Percentiles rank a stretch among this genome's conserved stretches.
Conservation (phyloP, 2,797 vertebrate species). For the Etheostoma nigrum region DNA sequence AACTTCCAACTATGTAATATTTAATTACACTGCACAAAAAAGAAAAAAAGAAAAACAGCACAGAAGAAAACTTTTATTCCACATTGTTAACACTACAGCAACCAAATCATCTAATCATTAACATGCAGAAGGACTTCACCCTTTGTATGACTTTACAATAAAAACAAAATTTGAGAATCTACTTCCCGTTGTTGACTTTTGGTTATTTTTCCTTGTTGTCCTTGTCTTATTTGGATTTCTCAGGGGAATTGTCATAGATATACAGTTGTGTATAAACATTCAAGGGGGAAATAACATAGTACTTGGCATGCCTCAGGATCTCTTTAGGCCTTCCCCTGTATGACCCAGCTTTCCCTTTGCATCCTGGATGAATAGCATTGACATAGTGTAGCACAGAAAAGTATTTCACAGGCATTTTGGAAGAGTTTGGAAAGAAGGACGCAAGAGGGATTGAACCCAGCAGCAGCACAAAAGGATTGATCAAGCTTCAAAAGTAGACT, state of each 20-base stretch:
- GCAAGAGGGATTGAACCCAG: too few species aligned
- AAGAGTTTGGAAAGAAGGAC: too few species aligned
- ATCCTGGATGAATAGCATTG: slow-evolving; percentile 9
- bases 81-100: neutral
- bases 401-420: neutral
- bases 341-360: slow-evolving; percentile 6
- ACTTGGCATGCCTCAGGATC: slow-evolving; percentile 43
- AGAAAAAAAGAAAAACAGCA: neutral
- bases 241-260: slow-evolving; percentile 60
- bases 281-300: slow-evolving; percentile 25
- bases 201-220: slow-evolving; percentile 56
- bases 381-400: neutral
- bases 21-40: neutral
- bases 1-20: slow-evolving; percentile 4
- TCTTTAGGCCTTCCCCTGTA: slow-evolving; percentile 20
- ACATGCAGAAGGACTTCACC: slow-evolving; percentile 15
- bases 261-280: slow-evolving; percentile 60
- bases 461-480: too few species aligned
- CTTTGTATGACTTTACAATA: slow-evolving; percentile 37
- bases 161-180: slow-evolving; percentile 49
- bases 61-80: neutral
- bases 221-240: slow-evolving; percentile 47
- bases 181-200: slow-evolving; percentile 48
- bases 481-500: too few species aligned
- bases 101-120: neutral